Evolutionary conservation across 2,113 vertebrate species (phyloP).

Genomic region (Oreochromis aureus): DNA sequence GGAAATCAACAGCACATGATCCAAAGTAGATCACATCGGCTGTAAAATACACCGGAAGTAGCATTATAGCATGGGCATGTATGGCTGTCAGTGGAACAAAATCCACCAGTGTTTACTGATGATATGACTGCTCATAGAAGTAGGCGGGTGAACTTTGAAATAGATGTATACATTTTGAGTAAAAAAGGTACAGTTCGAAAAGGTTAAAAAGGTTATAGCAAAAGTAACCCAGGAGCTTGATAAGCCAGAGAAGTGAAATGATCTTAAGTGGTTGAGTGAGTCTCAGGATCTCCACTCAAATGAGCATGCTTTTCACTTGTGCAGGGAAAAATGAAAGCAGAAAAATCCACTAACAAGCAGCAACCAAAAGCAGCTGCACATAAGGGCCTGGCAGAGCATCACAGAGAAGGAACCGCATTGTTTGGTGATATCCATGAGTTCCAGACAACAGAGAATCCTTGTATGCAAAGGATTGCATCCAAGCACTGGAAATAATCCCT

Average conservation of each 20-base stretch:
- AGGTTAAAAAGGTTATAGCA: not conserved
- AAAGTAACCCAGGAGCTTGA: not conserved
- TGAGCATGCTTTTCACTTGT: not conserved
- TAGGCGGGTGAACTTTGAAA: not conserved
- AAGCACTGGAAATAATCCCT: not conserved
- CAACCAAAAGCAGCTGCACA: not conserved
- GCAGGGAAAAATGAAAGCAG: not conserved
- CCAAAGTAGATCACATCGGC: not conserved
- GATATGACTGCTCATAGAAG: not conserved
- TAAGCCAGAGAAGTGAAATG: not conserved
- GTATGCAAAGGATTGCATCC: not conserved
- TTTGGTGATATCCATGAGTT: not conserved
- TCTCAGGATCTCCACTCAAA: not conserved
- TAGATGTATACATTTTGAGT: not conserved
- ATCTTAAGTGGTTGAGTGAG: not conserved
- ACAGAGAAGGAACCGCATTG: not conserved
- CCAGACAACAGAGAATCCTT: not conserved
- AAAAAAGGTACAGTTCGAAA: not conserved
- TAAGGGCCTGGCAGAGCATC: not conserved
- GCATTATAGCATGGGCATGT: not conserved
- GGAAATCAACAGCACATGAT: not conserved
- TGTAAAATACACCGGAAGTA: not conserved
- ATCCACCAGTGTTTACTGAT: not conserved
- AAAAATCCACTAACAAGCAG: not conserved
- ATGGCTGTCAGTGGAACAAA: not conserved